phyloP scores from a whole-genome alignment of 1,140 invertebrate genomes.

The Lordiphosa mommai region DNA sequence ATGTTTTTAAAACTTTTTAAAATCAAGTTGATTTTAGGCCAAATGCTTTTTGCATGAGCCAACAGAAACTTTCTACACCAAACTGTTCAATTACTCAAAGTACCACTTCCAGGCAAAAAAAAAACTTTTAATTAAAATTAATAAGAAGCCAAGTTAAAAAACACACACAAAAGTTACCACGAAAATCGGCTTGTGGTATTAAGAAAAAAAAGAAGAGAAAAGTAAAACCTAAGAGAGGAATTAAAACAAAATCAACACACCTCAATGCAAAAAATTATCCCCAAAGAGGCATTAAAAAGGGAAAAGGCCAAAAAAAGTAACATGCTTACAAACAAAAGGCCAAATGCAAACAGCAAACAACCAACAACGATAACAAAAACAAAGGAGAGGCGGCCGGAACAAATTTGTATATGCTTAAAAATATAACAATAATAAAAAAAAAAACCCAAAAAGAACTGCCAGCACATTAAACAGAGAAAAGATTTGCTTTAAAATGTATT shows the following conservation, averaged over 20 bases:
- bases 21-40: not conserved
- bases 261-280: conserved; percentile 49
- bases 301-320: conserved; percentile 20
- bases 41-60: not conserved
- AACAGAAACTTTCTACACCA: not conserved
- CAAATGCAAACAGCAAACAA: conserved; percentile 12
- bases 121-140: conserved; percentile 52
- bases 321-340: conserved; percentile 39
- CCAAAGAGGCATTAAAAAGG: conserved; percentile 40
- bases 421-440: conserved; percentile 38
- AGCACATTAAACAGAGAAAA: conserved; percentile 37
- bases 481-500: conserved; percentile 46
- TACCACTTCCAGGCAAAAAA: conserved; percentile 21
- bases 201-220: conserved; percentile 14
- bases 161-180: conserved; percentile 22
- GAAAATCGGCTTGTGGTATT: conserved; percentile 41
- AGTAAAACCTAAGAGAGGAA: conserved; percentile 8
- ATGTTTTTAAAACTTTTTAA: not conserved
- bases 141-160: conserved; percentile 20
- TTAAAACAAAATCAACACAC: conserved; percentile 57
- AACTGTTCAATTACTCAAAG: conserved; percentile 36
- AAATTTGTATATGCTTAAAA: conserved; percentile 9
- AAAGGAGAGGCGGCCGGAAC: not conserved
- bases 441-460: conserved; percentile 14
- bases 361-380: not conserved